A percentile compares a stretch with the other conserved stretches of the same genome.
Evolutionary conservation across 1,140 invertebrate species (phyloP).

Genomic region (Aphelinus certus): DNA sequence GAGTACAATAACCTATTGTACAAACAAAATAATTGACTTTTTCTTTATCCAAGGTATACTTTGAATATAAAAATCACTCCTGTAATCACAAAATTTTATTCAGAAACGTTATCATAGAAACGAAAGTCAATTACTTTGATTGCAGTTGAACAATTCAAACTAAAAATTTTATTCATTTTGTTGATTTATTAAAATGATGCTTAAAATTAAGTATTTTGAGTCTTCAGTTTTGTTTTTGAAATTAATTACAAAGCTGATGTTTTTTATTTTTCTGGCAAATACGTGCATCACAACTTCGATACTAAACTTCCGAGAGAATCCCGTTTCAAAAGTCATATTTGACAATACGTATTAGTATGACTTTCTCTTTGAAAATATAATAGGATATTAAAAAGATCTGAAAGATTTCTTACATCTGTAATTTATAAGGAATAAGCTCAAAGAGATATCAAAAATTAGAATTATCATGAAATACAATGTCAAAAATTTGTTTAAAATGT

Average conservation of each 20-base stretch:
- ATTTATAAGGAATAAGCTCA: constrained; percentile 9
- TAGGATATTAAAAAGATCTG: constrained; percentile 2
- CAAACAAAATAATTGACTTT: constrained; percentile 2
- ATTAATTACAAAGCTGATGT: constrained; percentile 4
- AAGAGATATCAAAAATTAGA: constrained; percentile 32
- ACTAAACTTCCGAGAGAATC: too few species aligned
- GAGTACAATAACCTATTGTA: constrained; percentile 1
- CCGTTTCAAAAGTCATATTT: too few species aligned
- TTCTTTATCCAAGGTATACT: not conserved
- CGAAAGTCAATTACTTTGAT: constrained; percentile 9
- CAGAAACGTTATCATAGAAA: constrained; percentile 10
- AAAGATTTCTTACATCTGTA: constrained; percentile 11
- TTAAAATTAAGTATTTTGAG: constrained; percentile 23
- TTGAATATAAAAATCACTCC: constrained; percentile 15
- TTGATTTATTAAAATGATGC: constrained; percentile 1
- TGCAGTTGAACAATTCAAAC: constrained; percentile 2
- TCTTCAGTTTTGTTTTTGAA: constrained; percentile 6
- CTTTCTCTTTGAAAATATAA: constrained; percentile 2
- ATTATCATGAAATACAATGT: constrained; percentile 26
- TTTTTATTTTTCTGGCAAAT: constrained; percentile 20
- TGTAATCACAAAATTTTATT: constrained; percentile 7
- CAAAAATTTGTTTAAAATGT: constrained; percentile 22
- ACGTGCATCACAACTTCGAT: constrained; percentile 1
- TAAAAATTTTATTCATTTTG: constrained; percentile 1
- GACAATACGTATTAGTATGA: too few species aligned